Evolutionary conservation across 2,113 vertebrate species (phyloP), one percentile per base, ranked within the genome.

Genomic region (Oxygymnocypris stewartii): DNA sequence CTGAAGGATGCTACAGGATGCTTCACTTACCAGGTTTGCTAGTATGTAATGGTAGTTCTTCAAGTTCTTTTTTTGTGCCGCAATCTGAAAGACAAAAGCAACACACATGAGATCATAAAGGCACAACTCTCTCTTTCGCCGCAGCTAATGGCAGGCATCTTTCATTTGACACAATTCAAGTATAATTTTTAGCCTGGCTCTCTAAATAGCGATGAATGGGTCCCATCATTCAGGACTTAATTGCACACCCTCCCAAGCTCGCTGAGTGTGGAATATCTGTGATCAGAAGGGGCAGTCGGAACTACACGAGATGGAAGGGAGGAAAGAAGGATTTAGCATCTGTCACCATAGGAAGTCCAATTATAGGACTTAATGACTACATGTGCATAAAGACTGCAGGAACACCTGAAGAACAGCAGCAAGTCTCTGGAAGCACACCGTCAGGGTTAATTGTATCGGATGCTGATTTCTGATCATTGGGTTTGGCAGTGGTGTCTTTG

Each of bases 31-130:
- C 97, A 98, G 92, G 88, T 97, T 99, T 89, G 96, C 96, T 79
- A 99, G 95, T 89, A 99, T 97, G 92, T 96, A 99, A 85, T 99
- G 97, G 90, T 99, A 99, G 12, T 96, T 97, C 12, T 98, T 98
- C 85, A 98, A 93, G 31, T 98, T 98, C 90, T 97, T 98, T 92
- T 94, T 97, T 88, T 99, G 95, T 86, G 94, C 96, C 83, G 97
- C 94, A 49, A 99, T 98, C 98, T 99, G 93, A 51, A 80, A 87
- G 73, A 82, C 13, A 85, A 84, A 84, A 13, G 57, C 18, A 86
- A 79, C 67, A 86, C 4, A 73, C 40, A 44, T 20, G 3, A 61
- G 42, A 71, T 23, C 23, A 63, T 84, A 47, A 69, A 75, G 81
- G 81, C 35, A 23, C 28, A 40, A 49, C 57, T 51, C 35, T 81